These are phyloP conservation scores for Corvus cornix DNA, from an alignment of 2,113 vertebrate genomes.

Conservation along the genomic window DNA sequence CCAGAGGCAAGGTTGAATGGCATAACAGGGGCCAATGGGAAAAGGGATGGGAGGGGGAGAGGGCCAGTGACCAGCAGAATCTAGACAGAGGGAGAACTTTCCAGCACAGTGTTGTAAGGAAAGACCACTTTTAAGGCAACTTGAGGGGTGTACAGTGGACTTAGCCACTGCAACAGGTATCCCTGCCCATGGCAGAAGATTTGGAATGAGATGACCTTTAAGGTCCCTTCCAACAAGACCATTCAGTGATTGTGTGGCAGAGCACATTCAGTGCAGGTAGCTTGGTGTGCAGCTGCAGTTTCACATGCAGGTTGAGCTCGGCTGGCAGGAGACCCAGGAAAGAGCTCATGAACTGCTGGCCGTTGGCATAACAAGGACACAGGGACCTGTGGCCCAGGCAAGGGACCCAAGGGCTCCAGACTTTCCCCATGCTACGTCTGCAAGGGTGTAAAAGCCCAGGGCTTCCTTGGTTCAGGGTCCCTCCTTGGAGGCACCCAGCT, in stretches of 20 bases:
- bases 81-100: too few relatives aligned
- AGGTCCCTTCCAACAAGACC: background rate
- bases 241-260: background rate
- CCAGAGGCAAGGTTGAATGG: too few relatives aligned
- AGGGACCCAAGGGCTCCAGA: background rate
- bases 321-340: background rate
- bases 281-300: background rate
- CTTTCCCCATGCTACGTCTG: rapidly evolving
- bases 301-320: background rate
- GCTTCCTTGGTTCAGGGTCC: background rate
- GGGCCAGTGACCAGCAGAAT: too few relatives aligned
- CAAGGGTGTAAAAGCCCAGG: background rate
- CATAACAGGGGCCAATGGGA: too few relatives aligned
- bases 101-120: too few relatives aligned
- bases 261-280: background rate
- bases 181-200: background rate
- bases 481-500: background rate
- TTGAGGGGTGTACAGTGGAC: too few relatives aligned
- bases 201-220: background rate
- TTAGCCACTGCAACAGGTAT: too few relatives aligned
- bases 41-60: too few relatives aligned
- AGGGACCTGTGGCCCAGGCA: background rate
- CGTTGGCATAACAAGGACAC: background rate
- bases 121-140: too few relatives aligned
- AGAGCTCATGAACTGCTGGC: background rate